These are phyloP conservation scores for Phataginus tetradactyla DNA, from an alignment of 2,797 vertebrate species.

Conservation along the genomic window DNA sequence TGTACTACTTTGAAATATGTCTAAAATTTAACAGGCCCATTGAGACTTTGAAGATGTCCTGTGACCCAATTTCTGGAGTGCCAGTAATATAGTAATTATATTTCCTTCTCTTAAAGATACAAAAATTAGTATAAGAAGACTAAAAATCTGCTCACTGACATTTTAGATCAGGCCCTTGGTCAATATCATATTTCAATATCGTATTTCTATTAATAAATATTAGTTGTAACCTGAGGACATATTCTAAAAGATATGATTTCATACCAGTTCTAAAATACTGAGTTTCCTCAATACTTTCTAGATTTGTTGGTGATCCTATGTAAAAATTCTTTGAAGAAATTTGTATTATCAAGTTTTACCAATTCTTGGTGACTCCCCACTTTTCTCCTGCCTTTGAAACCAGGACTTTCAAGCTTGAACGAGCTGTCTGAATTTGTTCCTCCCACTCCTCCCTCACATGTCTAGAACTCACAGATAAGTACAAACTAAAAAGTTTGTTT, in stretches of 20 bases:
- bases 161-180: background rate
- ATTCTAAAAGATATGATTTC: background rate
- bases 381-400: background rate
- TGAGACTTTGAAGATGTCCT: background rate
- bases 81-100: background rate
- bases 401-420: background rate
- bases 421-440: background rate
- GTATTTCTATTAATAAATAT: background rate
- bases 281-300: background rate
- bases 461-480: background rate
- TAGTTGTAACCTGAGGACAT: background rate
- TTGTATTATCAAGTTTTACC: background rate
- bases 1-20: constrained; percentile 11
- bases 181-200: background rate
- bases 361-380: background rate
- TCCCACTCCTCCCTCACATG: no score
- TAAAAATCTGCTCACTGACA: background rate
- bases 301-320: background rate
- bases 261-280: background rate
- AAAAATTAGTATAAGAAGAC: background rate
- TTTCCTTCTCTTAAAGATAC: background rate
- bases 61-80: background rate
- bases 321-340: background rate
- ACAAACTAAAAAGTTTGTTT: background rate
- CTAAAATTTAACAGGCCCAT: background rate